Evolutionary conservation across 2,888 invertebrate species (phyloP).

Genomic region (Papilio demoleus): DNA sequence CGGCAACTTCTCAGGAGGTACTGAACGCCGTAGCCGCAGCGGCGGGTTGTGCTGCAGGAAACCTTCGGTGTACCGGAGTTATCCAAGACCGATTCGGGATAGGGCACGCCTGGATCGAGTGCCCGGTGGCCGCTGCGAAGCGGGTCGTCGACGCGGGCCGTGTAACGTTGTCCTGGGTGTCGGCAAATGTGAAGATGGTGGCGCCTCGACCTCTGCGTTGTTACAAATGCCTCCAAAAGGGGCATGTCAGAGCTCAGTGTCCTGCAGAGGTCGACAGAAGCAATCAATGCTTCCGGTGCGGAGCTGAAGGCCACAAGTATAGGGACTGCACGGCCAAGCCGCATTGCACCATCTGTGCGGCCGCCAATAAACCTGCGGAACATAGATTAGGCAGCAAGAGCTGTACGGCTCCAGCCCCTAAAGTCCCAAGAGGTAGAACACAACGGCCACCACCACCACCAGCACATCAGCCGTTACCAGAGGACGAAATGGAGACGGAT

Average conservation of each 20-base stretch:
- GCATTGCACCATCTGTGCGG: constrained; percentile 41
- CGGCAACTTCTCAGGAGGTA: constrained; percentile 18
- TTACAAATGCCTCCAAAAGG: constrained; percentile 9
- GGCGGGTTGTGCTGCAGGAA: constrained; percentile 18
- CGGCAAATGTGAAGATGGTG: background rate
- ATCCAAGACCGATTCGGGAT: constrained; percentile 22
- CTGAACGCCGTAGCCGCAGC: constrained; percentile 32
- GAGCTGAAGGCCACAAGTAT: constrained; percentile 42
- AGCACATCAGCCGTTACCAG: background rate
- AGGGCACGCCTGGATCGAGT: constrained; percentile 9
- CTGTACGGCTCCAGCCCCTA: constrained; percentile 5
- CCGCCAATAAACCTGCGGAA: constrained; percentile 27
- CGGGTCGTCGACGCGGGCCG: too few species aligned
- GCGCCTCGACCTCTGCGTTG: background rate
- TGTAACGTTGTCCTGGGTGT: too few species aligned
- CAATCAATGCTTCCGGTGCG: constrained; percentile 39
- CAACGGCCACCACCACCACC: background rate
- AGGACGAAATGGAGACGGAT: constrained; percentile 17
- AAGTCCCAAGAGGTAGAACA: background rate
- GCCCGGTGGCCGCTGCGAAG: too few species aligned
- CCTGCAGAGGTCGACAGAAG: constrained; percentile 27
- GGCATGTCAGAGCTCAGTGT: constrained; percentile 41
- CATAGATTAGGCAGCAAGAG: constrained; percentile 35
- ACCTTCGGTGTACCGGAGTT: background rate
- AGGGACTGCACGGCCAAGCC: constrained; percentile 36